phyloP scores from a whole-genome alignment of 2,113 vertebrate species.

The Heliornis fulica region DNA sequence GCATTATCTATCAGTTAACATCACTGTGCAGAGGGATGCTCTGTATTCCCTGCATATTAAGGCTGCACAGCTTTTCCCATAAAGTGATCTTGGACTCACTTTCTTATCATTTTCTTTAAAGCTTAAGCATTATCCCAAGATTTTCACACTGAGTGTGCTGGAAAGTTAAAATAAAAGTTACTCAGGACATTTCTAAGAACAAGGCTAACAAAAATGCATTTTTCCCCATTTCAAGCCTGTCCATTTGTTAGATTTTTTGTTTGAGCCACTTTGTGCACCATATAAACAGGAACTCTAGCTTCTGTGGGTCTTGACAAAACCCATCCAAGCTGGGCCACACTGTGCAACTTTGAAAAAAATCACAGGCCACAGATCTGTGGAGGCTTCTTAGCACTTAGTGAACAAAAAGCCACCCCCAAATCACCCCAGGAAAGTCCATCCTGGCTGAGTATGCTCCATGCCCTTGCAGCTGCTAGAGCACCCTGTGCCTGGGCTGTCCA shows the following conservation, averaged over 20 bases:
- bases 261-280: neutral
- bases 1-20: neutral
- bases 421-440: neutral
- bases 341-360: neutral
- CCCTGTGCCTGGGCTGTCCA: neutral
- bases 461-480: neutral
- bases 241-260: neutral
- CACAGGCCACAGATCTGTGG: neutral
- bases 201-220: neutral
- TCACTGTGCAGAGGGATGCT: neutral
- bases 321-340: neutral
- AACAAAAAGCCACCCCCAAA: neutral
- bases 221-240: neutral
- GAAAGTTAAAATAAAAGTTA: neutral
- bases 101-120: neutral
- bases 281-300: neutral
- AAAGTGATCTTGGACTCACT: neutral
- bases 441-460: neutral
- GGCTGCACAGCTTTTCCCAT: neutral
- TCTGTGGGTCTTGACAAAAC: neutral
- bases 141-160: neutral
- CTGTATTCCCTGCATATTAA: neutral
- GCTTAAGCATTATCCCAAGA: neutral
- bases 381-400: neutral
- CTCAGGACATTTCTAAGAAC: neutral